phyloP scores from a whole-genome alignment of 2,113 vertebrate species.

The Hypocryptadius cinnamomeus region DNA sequence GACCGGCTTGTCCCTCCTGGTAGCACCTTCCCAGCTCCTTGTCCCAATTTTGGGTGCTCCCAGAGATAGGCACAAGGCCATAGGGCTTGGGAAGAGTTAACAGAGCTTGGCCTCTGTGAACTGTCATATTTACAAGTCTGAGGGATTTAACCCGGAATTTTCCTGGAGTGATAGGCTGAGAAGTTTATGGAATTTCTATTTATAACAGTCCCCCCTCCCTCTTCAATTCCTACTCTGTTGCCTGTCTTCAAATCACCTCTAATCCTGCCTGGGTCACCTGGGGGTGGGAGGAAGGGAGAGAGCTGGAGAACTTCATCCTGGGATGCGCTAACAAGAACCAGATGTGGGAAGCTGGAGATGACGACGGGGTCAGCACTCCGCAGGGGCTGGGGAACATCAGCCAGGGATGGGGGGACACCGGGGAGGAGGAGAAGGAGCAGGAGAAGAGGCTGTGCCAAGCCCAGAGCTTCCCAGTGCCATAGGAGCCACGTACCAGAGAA shows the following conservation, averaged over 20 bases:
- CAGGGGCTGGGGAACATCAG: constrained; percentile 29
- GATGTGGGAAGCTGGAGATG: constrained; percentile 70
- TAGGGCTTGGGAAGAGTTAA: not conserved
- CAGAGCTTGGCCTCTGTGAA: not conserved
- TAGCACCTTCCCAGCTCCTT: not conserved
- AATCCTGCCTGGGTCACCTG: constrained; percentile 70
- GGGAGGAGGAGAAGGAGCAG: not conserved
- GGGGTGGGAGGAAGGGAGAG: constrained; percentile 36
- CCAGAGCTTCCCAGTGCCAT: not conserved
- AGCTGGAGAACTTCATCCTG: constrained; percentile 54
- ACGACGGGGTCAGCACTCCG: constrained; percentile 17
- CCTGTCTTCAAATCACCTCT: constrained; percentile 62
- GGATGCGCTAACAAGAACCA: constrained; percentile 72
- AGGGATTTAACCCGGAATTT: constrained; percentile 59
- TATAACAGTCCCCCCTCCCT: constrained; percentile 56
- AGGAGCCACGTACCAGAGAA: rapidly evolving
- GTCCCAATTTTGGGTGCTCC: not conserved
- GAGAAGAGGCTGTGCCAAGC: not conserved
- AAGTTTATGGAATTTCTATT: constrained; percentile 66
- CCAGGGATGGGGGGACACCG: not conserved
- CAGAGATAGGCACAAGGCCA: not conserved
- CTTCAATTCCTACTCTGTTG: not conserved
- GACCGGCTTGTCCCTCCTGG: rapidly evolving
- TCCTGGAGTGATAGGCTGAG: constrained; percentile 53
- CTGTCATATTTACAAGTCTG: constrained; percentile 49